Percentiles rank a stretch among this genome's conserved stretches.
Conservation (phyloP, 2,113 vertebrate genomes). For the Vireo altiloquus region DNA sequence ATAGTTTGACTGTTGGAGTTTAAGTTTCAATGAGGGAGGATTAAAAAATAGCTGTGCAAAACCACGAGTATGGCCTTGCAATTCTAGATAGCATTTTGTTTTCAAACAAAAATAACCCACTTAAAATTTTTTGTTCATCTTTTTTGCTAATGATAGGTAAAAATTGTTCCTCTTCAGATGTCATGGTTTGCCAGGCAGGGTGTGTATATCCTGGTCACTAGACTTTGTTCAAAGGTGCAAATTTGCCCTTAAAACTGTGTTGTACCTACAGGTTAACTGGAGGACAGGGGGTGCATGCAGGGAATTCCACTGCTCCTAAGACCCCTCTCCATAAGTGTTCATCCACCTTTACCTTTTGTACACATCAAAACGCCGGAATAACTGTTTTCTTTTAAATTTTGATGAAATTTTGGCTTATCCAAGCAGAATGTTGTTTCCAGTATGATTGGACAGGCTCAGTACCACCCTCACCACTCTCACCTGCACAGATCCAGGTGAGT, state of each 20-base stretch:
- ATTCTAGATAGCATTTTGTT: background rate
- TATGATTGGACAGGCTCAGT: background rate
- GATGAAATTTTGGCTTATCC: background rate
- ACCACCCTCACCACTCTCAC: background rate
- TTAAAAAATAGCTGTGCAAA: background rate
- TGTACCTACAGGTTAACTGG: background rate
- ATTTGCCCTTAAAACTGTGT: background rate
- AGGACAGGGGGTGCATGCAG: background rate
- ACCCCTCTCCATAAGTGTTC: background rate
- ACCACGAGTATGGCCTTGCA: accelerated
- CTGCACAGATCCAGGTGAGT: background rate
- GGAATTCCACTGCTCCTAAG: background rate
- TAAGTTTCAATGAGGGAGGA: background rate
- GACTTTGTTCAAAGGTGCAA: background rate
- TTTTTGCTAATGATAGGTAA: background rate
- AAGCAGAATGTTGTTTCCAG: background rate
- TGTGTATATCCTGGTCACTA: background rate
- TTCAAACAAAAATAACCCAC: background rate
- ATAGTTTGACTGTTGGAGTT: background rate
- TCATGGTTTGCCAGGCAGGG: background rate
- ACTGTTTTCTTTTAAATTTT: background rate
- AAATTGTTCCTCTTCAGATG: background rate
- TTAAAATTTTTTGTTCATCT: background rate
- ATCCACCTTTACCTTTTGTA: background rate
- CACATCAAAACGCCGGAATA: background rate